phyloP scores from a whole-genome alignment of 2,888 invertebrate genomes.

The Eristalinus sepulchralis region DNA sequence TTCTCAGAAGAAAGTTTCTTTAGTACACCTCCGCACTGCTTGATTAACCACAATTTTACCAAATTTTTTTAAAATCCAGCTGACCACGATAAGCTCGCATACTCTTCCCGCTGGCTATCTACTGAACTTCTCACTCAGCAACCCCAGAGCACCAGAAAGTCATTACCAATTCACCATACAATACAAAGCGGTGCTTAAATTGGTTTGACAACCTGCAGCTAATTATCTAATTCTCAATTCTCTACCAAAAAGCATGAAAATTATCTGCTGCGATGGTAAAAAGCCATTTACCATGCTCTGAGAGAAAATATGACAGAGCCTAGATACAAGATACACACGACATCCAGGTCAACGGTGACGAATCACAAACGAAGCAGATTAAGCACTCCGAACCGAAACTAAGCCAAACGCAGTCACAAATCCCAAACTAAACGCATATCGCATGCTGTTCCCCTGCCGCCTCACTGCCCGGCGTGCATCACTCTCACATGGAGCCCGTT shows the following conservation, averaged over 20 bases:
- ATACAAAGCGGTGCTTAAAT: slow-evolving; percentile 30
- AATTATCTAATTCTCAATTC: slow-evolving; percentile 41
- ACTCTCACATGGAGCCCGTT: not conserved
- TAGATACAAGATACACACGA: not conserved
- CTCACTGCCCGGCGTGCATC: not conserved
- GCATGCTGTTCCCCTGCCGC: not conserved
- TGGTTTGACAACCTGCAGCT: slow-evolving; percentile 13
- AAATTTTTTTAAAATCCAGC: too few relatives aligned
- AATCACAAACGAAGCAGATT: slow-evolving; percentile 49
- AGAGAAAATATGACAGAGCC: not conserved
- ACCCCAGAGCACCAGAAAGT: not conserved
- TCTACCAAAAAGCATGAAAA: slow-evolving; percentile 38
- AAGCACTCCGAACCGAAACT: slow-evolving; percentile 33
- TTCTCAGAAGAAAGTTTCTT: too few relatives aligned
- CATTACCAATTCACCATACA: slow-evolving; percentile 14
- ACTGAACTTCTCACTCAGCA: too few relatives aligned
- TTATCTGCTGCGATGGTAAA: slow-evolving; percentile 20
- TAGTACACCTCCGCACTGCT: too few relatives aligned
- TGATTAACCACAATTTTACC: too few relatives aligned
- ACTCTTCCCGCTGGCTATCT: too few relatives aligned
- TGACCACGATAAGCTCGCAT: too few relatives aligned
- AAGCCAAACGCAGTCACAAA: slow-evolving; percentile 47
- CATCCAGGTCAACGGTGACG: slow-evolving; percentile 58
- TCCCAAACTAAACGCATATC: slow-evolving; percentile 36
- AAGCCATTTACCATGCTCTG: slow-evolving; percentile 18